Conservation (phyloP, 2,888 invertebrate species). For the Apodemia hepburni region DNA sequence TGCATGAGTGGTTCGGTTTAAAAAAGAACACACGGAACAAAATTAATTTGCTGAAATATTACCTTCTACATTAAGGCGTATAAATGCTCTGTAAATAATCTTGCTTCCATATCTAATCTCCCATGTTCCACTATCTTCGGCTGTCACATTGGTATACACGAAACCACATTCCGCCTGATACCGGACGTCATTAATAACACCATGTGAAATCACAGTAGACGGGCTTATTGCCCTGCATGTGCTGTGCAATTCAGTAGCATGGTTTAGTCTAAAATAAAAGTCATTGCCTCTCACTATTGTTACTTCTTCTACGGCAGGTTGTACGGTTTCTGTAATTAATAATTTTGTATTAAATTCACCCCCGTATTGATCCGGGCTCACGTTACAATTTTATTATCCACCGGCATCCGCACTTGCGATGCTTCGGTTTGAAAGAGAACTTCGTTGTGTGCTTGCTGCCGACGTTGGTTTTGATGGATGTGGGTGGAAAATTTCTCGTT, state of each 20-base stretch:
- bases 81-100: constrained; percentile 44
- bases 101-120: constrained; percentile 48
- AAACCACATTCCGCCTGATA: constrained; percentile 46
- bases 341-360: too few relatives aligned
- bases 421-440: too few relatives aligned
- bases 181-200: constrained; percentile 36
- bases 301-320: constrained; percentile 38
- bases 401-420: too few relatives aligned
- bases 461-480: too few relatives aligned
- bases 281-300: constrained; percentile 46
- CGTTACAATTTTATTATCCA: too few relatives aligned
- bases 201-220: constrained; percentile 30
- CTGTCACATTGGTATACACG: constrained; percentile 39
- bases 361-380: too few relatives aligned
- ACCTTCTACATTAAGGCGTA: constrained; percentile 35
- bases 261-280: constrained; percentile 46
- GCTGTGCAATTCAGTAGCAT: constrained; percentile 37
- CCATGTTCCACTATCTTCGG: constrained; percentile 47
- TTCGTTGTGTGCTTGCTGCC: too few relatives aligned
- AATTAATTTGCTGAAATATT: not conserved
- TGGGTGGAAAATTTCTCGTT: too few relatives aligned
- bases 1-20: too few relatives aligned
- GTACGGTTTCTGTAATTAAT: constrained; percentile 44
- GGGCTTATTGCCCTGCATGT: constrained; percentile 51
- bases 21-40: too few relatives aligned